Conservation (phyloP, 1,140 invertebrate genomes). For the Drosophila malerkotliana region DNA sequence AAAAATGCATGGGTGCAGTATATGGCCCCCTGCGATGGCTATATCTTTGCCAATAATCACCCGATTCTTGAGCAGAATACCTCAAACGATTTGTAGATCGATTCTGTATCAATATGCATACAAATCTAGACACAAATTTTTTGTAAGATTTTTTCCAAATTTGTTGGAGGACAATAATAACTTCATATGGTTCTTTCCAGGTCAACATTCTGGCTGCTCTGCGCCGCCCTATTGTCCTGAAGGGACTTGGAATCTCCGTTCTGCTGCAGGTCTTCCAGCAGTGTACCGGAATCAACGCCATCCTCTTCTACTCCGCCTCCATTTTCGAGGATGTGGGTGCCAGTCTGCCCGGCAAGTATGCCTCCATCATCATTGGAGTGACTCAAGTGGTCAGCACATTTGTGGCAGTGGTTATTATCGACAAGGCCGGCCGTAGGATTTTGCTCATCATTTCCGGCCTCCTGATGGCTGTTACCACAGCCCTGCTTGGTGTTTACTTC, state of each 20-base stretch:
- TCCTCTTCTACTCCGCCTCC: slow-evolving; percentile 69
- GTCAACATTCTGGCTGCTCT: slow-evolving; percentile 31
- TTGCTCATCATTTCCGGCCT: slow-evolving; percentile 88
- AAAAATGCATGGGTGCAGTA: too few relatives aligned
- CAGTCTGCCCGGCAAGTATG: slow-evolving; percentile 85
- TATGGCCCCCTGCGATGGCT: too few relatives aligned
- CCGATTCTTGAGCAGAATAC: too few relatives aligned
- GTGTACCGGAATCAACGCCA: slow-evolving; percentile 74
- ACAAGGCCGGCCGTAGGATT: slow-evolving; percentile 88
- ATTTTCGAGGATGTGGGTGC: slow-evolving; percentile 65
- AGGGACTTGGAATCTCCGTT: slow-evolving; percentile 60
- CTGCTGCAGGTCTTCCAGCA: slow-evolving; percentile 67
- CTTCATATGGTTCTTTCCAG: background rate
- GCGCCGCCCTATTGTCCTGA: slow-evolving; percentile 53
- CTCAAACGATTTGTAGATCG: too few relatives aligned
- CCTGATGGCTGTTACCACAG: slow-evolving; percentile 87
- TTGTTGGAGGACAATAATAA: too few relatives aligned
- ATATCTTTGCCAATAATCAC: too few relatives aligned
- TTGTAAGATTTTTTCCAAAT: too few relatives aligned
- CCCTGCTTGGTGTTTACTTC: slow-evolving; percentile 88
- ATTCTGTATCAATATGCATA: too few relatives aligned
- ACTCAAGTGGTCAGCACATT: slow-evolving; percentile 89
- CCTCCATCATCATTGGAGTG: slow-evolving; percentile 89
- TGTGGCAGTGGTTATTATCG: slow-evolving; percentile 87
- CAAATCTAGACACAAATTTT: too few relatives aligned